Base-by-base conservation (phyloP, 2,113 vertebrate species). In the Promerops cafer region DNA sequence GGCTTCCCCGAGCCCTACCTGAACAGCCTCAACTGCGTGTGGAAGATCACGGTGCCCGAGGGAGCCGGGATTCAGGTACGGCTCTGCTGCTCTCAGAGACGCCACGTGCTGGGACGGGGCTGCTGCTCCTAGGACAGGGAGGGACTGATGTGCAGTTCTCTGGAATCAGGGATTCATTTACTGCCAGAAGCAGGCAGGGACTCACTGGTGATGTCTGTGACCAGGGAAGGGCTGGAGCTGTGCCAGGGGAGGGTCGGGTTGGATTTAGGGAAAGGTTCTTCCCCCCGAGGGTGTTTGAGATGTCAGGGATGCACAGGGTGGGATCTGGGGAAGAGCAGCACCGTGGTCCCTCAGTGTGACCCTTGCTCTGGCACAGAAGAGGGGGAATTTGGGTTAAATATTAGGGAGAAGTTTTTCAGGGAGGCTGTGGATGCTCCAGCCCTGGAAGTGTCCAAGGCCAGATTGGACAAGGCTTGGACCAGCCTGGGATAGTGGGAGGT, bases 1-100 rank as follows among this genome's bases (percentile, higher is more conserved):
- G 99, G 99, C 40, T 99, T 99, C 96, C 99, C 99, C 0, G 99
- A 99, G 96, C 99, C 99, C 2, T 99, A 99, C 97, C 98, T 99
- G 75, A 99, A 99, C 97, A 99, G 99, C 94, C 98, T 99, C 93
- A 99, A 99, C 98, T 99, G 99, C 17, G 99, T 99, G 52, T 99
- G 99, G 99, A 99, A 99, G 97, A 99, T 99, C 94, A 98, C 98
- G 0, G 99, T 99, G 74, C 99, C 99, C 0, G 99, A 99, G 90
- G 99, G 99, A 63, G 99, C 99, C 1, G 99, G 99, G 90, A 99
- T 99, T 57, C 99, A 99, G 99, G 99, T 99, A 98, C 27, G 10
- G 72, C 3, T 12, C 15, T 20, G 45, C 56, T 26, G 56, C 31
- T 35, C 56, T 8, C 4, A 1, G 28, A 33, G 54, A 5, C 10